Evolutionary conservation across 2,888 invertebrate species (phyloP).

Genomic region (Oscheius onirici): DNA sequence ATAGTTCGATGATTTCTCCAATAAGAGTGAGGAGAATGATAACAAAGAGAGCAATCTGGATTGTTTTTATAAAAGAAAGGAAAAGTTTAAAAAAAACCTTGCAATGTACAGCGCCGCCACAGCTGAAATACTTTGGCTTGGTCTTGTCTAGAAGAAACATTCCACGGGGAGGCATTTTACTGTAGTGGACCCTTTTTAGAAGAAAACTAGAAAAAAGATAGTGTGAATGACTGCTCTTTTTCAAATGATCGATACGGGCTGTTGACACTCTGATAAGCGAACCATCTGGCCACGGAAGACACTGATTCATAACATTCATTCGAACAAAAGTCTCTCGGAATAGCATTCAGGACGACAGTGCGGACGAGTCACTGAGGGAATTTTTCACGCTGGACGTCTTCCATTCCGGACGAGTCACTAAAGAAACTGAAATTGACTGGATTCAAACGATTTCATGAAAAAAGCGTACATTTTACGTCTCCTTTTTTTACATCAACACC

Average conservation of each 20-base stretch:
- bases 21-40: constrained; percentile 38
- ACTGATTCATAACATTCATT: too few relatives aligned
- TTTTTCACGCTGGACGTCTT: background rate
- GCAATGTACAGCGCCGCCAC: constrained; percentile 38
- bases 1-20: constrained; percentile 39
- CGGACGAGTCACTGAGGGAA: background rate
- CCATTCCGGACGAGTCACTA: background rate
- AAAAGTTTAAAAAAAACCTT: constrained; percentile 35
- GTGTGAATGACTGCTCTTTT: constrained; percentile 5
- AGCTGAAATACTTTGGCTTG: constrained; percentile 45
- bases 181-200: background rate
- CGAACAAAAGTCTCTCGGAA: too few relatives aligned
- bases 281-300: too few relatives aligned
- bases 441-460: too few relatives aligned
- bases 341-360: too few relatives aligned
- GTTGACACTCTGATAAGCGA: constrained; percentile 29
- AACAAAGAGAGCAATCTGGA: constrained; percentile 41
- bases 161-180: constrained; percentile 15
- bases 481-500: background rate
- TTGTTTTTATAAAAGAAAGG: background rate
- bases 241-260: constrained; percentile 10
- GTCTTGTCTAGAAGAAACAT: constrained; percentile 43
- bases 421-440: background rate
- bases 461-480: background rate
- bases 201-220: background rate